Conservation (phyloP, 2,888 invertebrate species). For the Punctoribates punctum region DNA sequence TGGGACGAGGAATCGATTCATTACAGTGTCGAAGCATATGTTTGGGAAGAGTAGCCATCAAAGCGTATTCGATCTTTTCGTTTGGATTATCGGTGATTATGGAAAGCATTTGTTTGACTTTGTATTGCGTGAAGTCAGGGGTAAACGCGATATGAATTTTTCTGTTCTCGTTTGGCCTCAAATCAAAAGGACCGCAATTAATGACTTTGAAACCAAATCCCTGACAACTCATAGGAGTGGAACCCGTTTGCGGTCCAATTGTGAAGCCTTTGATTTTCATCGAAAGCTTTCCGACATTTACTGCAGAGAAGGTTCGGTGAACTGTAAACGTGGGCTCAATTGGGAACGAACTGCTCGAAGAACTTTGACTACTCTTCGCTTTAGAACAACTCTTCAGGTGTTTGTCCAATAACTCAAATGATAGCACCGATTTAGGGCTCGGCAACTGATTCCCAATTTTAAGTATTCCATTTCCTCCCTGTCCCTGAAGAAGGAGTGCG, state of each 20-base stretch:
- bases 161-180: constrained; percentile 68
- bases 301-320: constrained; percentile 73
- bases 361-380: background rate
- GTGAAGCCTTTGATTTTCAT: constrained; percentile 67
- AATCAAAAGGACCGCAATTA: constrained; percentile 68
- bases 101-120: constrained; percentile 26
- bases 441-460: constrained; percentile 82
- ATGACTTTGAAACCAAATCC: constrained; percentile 74
- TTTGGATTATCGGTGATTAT: constrained; percentile 44
- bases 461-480: constrained; percentile 79
- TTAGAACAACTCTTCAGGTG: constrained; percentile 29
- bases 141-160: constrained; percentile 70
- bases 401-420: constrained; percentile 42
- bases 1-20: constrained; percentile 65
- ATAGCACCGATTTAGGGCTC: constrained; percentile 52
- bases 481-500: constrained; percentile 73
- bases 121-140: constrained; percentile 42
- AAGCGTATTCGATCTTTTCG: constrained; percentile 62
- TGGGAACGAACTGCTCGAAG: background rate
- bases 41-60: constrained; percentile 65
- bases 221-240: constrained; percentile 60
- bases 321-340: constrained; percentile 65
- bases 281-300: constrained; percentile 87
- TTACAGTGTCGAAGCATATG: constrained; percentile 67
- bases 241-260: constrained; percentile 45